Percentiles rank a stretch among this genome's conserved stretches.
These are phyloP conservation scores for Callimorpha dominula DNA, from an alignment of 2,888 invertebrate genomes.

Conservation along the genomic window DNA sequence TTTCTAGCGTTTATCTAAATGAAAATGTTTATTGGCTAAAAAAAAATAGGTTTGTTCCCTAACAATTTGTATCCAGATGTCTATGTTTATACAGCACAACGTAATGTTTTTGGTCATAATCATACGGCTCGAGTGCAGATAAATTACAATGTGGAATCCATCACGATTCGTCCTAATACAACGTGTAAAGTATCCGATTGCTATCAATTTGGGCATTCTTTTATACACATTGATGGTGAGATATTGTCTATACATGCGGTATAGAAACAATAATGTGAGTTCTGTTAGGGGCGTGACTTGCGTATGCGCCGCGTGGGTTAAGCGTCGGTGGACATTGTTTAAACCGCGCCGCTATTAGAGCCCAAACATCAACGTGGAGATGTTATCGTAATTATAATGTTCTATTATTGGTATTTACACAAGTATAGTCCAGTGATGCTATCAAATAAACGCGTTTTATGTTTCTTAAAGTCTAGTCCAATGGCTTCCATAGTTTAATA, in stretches of 20 bases:
- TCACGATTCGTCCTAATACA: conserved; percentile 59
- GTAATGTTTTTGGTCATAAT: conserved; percentile 41
- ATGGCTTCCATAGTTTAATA: background rate
- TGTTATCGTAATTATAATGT: conserved; percentile 84
- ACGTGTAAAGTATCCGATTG: conserved; percentile 53
- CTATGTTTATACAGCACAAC: conserved; percentile 49
- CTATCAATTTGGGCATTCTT: conserved; percentile 63
- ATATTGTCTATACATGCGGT: conserved; percentile 61
- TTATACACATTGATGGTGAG: conserved; percentile 65
- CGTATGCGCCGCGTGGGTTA: conserved; percentile 81
- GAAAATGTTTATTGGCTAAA: conserved; percentile 30
- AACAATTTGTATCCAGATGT: conserved; percentile 29
- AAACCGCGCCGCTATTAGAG: conserved; percentile 71
- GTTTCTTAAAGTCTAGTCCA: conserved; percentile 29
- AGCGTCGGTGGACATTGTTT: conserved; percentile 83
- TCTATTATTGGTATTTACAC: conserved; percentile 83
- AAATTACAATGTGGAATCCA: conserved; percentile 46
- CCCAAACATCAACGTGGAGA: conserved; percentile 78
- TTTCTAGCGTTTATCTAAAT: conserved; percentile 22
- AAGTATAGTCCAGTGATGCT: conserved; percentile 61
- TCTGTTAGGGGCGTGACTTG: conserved; percentile 74
- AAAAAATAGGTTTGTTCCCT: conserved; percentile 27
- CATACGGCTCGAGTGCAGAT: conserved; percentile 42
- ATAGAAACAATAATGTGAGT: conserved; percentile 73
- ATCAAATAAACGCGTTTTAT: conserved; percentile 53